Percentiles rank a stretch among this genome's conserved stretches.
Conservation (phyloP, 2,113 vertebrate species). For the Eulemur macaco region DNA sequence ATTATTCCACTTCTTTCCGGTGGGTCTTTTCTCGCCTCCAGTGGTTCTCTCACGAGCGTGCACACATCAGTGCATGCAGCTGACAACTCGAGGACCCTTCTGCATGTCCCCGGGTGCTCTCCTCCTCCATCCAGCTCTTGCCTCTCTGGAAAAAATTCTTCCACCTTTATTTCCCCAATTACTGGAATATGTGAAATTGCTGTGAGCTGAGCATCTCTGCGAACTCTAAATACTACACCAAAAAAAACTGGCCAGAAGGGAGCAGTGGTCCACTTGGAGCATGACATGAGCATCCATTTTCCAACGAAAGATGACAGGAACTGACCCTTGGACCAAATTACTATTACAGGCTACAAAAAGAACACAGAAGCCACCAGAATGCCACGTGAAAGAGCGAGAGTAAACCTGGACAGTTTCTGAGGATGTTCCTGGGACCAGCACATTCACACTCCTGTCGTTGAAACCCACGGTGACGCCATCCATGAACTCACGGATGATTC, state of each 20-base stretch:
- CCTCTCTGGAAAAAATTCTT: background rate
- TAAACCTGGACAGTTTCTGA: background rate
- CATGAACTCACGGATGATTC: background rate
- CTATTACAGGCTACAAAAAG: background rate
- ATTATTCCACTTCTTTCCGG: background rate
- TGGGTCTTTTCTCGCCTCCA: background rate
- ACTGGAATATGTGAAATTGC: slow-evolving; percentile 24
- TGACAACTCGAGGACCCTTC: background rate
- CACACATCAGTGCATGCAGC: background rate
- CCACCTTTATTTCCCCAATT: background rate
- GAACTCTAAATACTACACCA: slow-evolving; percentile 93
- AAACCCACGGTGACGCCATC: background rate
- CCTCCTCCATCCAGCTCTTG: background rate
- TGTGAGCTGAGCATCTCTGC: slow-evolving; percentile 91
- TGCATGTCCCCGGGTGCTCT: background rate
- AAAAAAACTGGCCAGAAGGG: slow-evolving; percentile 92
- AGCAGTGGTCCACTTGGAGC: slow-evolving; percentile 90
- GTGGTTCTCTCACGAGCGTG: background rate
- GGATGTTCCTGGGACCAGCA: background rate
- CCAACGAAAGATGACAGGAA: slow-evolving; percentile 93
- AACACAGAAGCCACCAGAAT: background rate
- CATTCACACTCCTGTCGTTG: background rate
- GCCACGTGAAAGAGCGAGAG: background rate
- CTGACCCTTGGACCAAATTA: slow-evolving; percentile 82
- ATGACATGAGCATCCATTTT: slow-evolving; percentile 94